These are phyloP conservation scores for Cecropterus lyciades DNA, from an alignment of 1,140 invertebrate species.

Conservation along the genomic window DNA sequence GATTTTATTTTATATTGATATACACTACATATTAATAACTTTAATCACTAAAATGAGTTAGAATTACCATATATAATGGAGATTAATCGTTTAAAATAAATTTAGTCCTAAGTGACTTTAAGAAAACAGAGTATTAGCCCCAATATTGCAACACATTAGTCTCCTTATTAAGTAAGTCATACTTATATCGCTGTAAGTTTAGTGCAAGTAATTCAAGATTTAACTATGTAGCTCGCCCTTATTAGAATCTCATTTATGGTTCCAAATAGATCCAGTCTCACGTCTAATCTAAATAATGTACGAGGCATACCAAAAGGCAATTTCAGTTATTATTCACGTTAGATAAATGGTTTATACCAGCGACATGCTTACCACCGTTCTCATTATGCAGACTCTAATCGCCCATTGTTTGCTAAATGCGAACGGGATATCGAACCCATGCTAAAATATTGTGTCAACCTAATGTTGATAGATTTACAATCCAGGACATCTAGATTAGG, in stretches of 20 bases:
- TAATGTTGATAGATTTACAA: conserved; percentile 26
- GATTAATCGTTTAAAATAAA: too few species aligned
- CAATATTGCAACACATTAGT: too few species aligned
- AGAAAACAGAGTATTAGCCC: too few species aligned
- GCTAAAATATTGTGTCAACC: conserved; percentile 24
- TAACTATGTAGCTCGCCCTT: not conserved
- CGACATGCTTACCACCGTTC: conserved; percentile 24
- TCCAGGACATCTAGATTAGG: conserved; percentile 9
- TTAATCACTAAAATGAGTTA: too few species aligned
- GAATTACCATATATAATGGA: too few species aligned
- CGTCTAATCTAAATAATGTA: conserved; percentile 1
- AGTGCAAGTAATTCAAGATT: not conserved
- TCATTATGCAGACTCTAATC: conserved; percentile 36
- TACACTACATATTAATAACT: too few species aligned
- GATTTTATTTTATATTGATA: too few species aligned
- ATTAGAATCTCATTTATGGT: not conserved
- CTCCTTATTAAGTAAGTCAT: too few species aligned
- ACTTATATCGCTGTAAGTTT: not conserved
- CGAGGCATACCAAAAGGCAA: not conserved
- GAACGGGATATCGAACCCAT: conserved; percentile 24
- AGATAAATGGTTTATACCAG: conserved; percentile 30
- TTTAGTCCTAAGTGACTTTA: too few species aligned
- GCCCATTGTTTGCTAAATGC: conserved; percentile 39
- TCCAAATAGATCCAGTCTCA: not conserved
- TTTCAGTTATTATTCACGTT: conserved; percentile 20